phyloP scores from a whole-genome alignment of 1,140 invertebrate genomes.

The Carcinoscorpius rotundicauda region DNA sequence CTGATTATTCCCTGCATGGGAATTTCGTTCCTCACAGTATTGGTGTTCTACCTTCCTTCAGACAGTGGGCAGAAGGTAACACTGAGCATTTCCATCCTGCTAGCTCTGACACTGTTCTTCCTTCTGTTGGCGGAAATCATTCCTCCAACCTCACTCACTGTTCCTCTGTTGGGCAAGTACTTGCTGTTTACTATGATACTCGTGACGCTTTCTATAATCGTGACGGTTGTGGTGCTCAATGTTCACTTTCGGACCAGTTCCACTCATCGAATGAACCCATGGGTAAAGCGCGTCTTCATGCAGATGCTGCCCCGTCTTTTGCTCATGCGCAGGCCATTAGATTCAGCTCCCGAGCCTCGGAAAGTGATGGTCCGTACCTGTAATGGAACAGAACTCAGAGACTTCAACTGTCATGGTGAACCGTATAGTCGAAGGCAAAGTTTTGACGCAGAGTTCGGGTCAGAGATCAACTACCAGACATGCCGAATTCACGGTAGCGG shows the following conservation, averaged over 20 bases:
- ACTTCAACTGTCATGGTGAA: slow-evolving; percentile 1
- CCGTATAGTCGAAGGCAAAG: neutral
- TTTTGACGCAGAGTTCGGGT: slow-evolving; percentile 9
- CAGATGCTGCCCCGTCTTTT: slow-evolving; percentile 61
- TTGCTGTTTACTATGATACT: slow-evolving; percentile 97
- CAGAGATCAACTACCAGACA: slow-evolving; percentile 5
- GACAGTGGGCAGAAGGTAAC: slow-evolving; percentile 95
- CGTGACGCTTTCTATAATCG: slow-evolving; percentile 91
- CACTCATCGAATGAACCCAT: slow-evolving; percentile 83
- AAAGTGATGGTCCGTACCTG: slow-evolving; percentile 22
- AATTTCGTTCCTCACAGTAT: slow-evolving; percentile 91
- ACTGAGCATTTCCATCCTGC: slow-evolving; percentile 92
- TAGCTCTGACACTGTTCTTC: slow-evolving; percentile 97
- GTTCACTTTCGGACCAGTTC: slow-evolving; percentile 97
- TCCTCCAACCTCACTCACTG: slow-evolving; percentile 91
- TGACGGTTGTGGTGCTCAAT: slow-evolving; percentile 95
- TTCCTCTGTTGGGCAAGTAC: slow-evolving; percentile 90
- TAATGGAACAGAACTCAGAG: slow-evolving; percentile 16
- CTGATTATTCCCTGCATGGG: slow-evolving; percentile 90
- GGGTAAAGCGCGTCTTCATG: slow-evolving; percentile 79
- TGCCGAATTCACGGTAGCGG: slow-evolving; percentile 17
- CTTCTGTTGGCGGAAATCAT: slow-evolving; percentile 91
- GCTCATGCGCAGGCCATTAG: slow-evolving; percentile 33
- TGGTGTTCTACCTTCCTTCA: slow-evolving; percentile 96
- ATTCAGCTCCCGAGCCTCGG: slow-evolving; percentile 12